Conservation (phyloP, 2,113 vertebrate genomes). For the Strigops habroptila region DNA sequence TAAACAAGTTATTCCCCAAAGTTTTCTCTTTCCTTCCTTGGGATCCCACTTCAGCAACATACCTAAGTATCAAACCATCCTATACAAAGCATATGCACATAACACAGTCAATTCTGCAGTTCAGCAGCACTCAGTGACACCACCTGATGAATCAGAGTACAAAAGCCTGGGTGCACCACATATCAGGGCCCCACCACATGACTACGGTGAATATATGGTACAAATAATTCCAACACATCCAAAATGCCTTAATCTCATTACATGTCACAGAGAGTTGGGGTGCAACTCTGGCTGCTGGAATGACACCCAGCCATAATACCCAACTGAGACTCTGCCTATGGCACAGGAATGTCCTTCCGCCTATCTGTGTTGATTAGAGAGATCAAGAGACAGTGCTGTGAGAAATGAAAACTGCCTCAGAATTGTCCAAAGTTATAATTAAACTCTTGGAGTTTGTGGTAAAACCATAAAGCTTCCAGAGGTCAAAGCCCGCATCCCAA, state of each 20-base stretch:
- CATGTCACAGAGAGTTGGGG: fast-evolving
- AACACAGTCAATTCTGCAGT: not conserved
- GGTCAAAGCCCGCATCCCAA: not conserved
- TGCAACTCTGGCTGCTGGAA: not conserved
- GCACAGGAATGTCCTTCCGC: not conserved
- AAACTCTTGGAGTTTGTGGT: not conserved
- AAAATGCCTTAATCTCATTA: not conserved
- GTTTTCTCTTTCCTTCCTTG: not conserved
- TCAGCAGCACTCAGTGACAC: not conserved
- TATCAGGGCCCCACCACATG: not conserved
- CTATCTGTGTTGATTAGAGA: not conserved
- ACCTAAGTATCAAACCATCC: not conserved
- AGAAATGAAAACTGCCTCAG: not conserved
- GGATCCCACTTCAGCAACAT: not conserved
- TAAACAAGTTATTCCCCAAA: not conserved
- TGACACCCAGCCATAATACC: not conserved
- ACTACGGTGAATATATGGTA: fast-evolving
- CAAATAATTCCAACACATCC: not conserved
- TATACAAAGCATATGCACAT: not conserved
- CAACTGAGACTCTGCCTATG: not conserved
- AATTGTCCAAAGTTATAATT: not conserved
- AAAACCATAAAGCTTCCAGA: not conserved
- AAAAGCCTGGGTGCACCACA: fast-evolving
- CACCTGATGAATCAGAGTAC: not conserved
- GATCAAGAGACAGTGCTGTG: not conserved